Conservation (phyloP, 53 echinoderm and acorn worm species). For the Holothuria scabra region DNA sequence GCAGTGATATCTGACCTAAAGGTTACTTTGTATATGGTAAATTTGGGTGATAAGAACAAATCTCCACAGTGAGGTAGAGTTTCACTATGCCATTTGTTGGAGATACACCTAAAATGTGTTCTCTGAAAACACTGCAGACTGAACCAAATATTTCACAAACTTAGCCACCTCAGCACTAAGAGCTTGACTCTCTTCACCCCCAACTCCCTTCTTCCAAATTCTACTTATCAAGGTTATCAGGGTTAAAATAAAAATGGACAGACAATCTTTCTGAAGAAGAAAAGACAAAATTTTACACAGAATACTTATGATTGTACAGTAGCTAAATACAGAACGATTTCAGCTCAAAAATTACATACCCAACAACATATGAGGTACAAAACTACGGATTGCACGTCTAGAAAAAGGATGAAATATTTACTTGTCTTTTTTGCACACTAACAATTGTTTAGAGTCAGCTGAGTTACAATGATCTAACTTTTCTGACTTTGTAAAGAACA, state of each 20-base stretch:
- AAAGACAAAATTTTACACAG: slow-evolving; percentile 24
- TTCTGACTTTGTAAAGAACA: too few species aligned
- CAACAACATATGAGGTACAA: slow-evolving; percentile 45
- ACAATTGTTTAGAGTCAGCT: slow-evolving; percentile 33
- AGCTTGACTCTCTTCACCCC: background rate
- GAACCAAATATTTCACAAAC: too few species aligned
- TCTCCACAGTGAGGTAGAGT: too few species aligned
- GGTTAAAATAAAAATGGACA: background rate
- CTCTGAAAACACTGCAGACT: too few species aligned
- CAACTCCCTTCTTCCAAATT: too few species aligned
- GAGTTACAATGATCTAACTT: too few species aligned
- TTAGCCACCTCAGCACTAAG: too few species aligned
- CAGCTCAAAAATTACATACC: slow-evolving; percentile 48
- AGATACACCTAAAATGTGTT: too few species aligned
- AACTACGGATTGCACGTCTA: slow-evolving; percentile 34
- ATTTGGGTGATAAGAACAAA: too few species aligned
- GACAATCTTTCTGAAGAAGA: background rate
- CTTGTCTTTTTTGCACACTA: slow-evolving; percentile 41
- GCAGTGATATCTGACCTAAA: too few species aligned
- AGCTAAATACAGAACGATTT: slow-evolving; percentile 34
- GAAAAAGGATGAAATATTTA: slow-evolving; percentile 29
- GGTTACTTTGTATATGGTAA: too few species aligned
- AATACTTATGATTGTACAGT: slow-evolving; percentile 46
- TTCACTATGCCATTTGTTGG: too few species aligned
- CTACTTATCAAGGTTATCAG: slow-evolving; percentile 34